phyloP scores from a whole-genome alignment of 1,140 invertebrate species.

The Dreissena polymorpha region DNA sequence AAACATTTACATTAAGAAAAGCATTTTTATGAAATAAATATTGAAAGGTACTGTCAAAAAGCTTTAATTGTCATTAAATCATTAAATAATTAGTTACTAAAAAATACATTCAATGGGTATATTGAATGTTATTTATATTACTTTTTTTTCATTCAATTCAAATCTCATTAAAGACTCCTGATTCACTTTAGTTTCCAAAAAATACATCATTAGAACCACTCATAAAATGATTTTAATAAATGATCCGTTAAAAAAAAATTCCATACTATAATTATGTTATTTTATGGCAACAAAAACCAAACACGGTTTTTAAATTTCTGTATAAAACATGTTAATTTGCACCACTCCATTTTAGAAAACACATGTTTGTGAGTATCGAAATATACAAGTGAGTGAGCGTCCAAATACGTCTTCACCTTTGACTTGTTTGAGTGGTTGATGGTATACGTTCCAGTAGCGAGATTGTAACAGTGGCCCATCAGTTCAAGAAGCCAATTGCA shows the following conservation, averaged over 20 bases:
- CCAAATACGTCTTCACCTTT: not conserved
- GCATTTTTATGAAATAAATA: not conserved
- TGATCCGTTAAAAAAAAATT: no score
- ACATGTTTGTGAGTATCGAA: not conserved
- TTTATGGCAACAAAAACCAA: not conserved
- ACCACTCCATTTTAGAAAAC: not conserved
- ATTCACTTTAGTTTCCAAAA: no score
- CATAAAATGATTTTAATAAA: no score
- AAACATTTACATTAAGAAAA: not conserved
- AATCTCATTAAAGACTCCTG: no score
- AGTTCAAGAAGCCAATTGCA: slow-evolving; percentile 73
- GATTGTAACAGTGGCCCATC: slow-evolving; percentile 70
- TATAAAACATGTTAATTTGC: not conserved
- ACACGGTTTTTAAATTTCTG: not conserved
- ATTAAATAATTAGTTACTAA: not conserved
- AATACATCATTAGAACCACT: no score
- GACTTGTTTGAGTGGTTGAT: not conserved
- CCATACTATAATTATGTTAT: no score
- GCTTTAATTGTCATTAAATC: not conserved
- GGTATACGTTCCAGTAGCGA: slow-evolving; percentile 60
- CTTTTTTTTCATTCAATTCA: not conserved
- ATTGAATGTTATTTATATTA: not conserved
- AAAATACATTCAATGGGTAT: not conserved
- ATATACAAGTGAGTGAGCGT: no score
- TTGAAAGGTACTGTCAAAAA: not conserved